These are phyloP conservation scores for Hypocryptadius cinnamomeus DNA, from an alignment of 2,113 vertebrate species.

Conservation along the genomic window DNA sequence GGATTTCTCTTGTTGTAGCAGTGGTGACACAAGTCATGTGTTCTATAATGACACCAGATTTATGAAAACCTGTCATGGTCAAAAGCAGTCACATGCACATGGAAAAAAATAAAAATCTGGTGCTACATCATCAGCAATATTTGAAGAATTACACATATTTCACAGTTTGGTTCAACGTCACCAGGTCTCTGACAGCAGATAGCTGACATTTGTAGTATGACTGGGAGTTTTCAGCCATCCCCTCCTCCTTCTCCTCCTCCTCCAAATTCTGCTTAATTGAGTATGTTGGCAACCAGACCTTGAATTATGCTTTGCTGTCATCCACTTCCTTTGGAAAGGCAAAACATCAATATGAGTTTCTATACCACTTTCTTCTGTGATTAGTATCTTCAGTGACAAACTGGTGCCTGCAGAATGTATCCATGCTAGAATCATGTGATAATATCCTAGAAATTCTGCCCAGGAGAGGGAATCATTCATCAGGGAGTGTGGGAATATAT, in stretches of 20 bases:
- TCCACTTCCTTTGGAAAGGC: slow-evolving; percentile 1
- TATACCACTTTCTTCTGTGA: neutral
- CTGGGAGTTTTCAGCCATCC: neutral
- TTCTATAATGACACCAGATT: slow-evolving; percentile 49
- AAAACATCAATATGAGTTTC: neutral
- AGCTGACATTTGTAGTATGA: neutral
- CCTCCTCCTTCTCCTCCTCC: neutral
- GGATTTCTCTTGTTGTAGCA: slow-evolving; percentile 50
- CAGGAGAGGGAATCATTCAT: neutral
- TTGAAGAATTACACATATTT: slow-evolving; percentile 41
- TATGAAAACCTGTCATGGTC: slow-evolving; percentile 55
- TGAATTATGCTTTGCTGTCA: slow-evolving; percentile 47
- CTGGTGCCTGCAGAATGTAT: neutral
- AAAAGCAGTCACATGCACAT: slow-evolving; percentile 21
- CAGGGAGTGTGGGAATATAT: neutral
- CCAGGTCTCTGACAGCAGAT: slow-evolving; percentile 25
- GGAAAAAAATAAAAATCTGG: neutral
- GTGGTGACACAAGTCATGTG: slow-evolving; percentile 56
- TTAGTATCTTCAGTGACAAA: neutral
- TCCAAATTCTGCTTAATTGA: slow-evolving; percentile 41
- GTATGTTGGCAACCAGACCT: slow-evolving; percentile 27
- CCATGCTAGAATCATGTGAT: neutral
- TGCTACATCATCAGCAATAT: slow-evolving; percentile 27
- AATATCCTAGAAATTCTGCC: neutral
- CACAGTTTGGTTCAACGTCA: slow-evolving; percentile 38